A percentile compares a stretch with the other conserved stretches of the same genome.
phyloP scores from a whole-genome alignment of 2,797 vertebrate species.

The Alectoris magna region DNA sequence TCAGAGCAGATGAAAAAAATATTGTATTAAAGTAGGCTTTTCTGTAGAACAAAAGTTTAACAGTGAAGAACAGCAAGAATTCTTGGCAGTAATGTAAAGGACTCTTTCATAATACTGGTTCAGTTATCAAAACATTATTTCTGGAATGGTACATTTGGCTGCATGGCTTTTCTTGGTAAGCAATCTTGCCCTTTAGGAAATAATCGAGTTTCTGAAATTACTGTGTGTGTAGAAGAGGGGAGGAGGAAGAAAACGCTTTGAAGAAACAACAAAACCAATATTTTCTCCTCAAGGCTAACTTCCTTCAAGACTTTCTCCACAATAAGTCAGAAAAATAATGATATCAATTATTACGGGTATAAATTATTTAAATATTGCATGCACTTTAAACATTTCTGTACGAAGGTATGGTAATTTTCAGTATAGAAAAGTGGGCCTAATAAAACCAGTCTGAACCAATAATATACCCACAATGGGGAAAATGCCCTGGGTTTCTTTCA shows the following conservation, averaged over 20 bases:
- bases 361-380: conserved; percentile 35
- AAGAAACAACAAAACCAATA: conserved; percentile 58
- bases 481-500: neutral
- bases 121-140: conserved; percentile 76
- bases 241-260: conserved; percentile 38
- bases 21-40: conserved; percentile 34
- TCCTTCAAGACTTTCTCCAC: conserved; percentile 42
- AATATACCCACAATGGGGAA: neutral
- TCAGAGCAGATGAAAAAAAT: conserved; percentile 46
- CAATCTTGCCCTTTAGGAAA: conserved; percentile 70
- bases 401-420: conserved; percentile 43
- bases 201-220: conserved; percentile 70
- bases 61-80: conserved; percentile 55
- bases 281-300: conserved; percentile 60
- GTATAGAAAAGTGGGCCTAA: conserved; percentile 35
- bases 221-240: neutral
- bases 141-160: conserved; percentile 66
- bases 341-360: conserved; percentile 29
- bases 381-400: conserved; percentile 4
- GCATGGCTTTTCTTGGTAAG: conserved; percentile 64
- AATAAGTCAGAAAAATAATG: conserved; percentile 9
- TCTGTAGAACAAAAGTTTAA: conserved; percentile 60
- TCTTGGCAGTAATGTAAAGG: conserved; percentile 66
- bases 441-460: conserved; percentile 49
- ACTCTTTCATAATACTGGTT: conserved; percentile 68